Evolutionary conservation across 2,113 vertebrate genomes (phyloP).

Genomic region (Zosterops hypoxanthus): DNA sequence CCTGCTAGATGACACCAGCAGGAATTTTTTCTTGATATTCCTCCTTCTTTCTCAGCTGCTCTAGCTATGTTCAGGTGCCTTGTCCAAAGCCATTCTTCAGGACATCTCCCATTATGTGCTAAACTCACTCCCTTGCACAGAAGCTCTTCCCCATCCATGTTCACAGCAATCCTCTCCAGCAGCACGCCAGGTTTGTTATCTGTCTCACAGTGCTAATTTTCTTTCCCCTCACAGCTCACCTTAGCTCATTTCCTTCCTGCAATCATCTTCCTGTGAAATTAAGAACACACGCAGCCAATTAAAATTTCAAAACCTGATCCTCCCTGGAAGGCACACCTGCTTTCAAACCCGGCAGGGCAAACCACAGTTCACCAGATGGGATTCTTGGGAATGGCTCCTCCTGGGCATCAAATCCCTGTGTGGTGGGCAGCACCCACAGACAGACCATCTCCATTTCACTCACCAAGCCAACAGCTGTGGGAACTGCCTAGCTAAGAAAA

Average conservation of each 20-base stretch:
- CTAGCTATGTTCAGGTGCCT: background rate
- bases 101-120: background rate
- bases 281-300: background rate
- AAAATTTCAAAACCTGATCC: background rate
- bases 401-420: background rate
- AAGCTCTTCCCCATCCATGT: background rate
- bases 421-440: background rate
- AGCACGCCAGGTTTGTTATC: background rate
- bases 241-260: background rate
- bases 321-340: background rate
- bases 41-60: background rate
- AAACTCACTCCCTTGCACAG: background rate
- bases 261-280: background rate
- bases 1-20: background rate
- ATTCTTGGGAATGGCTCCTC: background rate
- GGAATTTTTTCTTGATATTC: background rate
- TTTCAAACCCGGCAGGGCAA: background rate
- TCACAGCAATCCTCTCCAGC: background rate
- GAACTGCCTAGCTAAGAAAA: background rate
- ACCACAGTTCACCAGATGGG: background rate
- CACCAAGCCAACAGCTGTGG: background rate
- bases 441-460: background rate
- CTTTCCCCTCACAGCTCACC: background rate
- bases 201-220: background rate
- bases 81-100: background rate